Conservation (phyloP, 2,113 vertebrate genomes). For the Laterallus jamaicensis region DNA sequence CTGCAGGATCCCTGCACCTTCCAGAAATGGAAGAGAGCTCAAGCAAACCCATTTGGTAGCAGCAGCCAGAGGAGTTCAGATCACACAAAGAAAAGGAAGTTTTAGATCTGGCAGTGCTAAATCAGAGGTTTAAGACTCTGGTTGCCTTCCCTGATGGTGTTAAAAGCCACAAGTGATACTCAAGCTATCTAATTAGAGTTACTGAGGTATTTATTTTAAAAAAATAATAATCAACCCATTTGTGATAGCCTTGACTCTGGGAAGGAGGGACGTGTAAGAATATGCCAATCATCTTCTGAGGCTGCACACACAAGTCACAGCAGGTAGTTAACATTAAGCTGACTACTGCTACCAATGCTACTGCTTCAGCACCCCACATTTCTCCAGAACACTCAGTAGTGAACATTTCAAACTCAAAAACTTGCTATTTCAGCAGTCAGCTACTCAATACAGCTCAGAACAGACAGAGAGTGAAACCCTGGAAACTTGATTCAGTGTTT, state of each 20-base stretch:
- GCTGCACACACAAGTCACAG: background rate
- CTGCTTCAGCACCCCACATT: rapidly evolving
- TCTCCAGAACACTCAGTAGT: background rate
- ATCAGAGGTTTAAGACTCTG: background rate
- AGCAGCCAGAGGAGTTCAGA: background rate
- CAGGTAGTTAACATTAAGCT: background rate
- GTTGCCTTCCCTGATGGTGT: background rate
- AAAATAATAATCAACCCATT: background rate
- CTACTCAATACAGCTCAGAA: background rate
- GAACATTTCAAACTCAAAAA: background rate
- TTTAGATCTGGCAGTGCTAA: background rate
- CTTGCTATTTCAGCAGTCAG: too few species aligned
- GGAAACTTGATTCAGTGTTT: background rate
- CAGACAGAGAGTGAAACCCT: background rate
- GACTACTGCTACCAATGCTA: too few species aligned
- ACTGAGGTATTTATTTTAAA: background rate
- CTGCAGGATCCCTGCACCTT: background rate
- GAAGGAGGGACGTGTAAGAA: background rate
- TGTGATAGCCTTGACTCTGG: background rate
- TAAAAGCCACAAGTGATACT: background rate
- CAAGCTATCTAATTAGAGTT: background rate
- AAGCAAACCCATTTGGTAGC: background rate
- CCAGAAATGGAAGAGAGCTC: background rate
- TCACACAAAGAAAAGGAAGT: background rate
- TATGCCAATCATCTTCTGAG: background rate